A percentile compares a stretch with the other conserved stretches of the same genome.
These are phyloP conservation scores for Cheilosia vernalis DNA, from an alignment of 2,888 invertebrate genomes.

Conservation along the genomic window DNA sequence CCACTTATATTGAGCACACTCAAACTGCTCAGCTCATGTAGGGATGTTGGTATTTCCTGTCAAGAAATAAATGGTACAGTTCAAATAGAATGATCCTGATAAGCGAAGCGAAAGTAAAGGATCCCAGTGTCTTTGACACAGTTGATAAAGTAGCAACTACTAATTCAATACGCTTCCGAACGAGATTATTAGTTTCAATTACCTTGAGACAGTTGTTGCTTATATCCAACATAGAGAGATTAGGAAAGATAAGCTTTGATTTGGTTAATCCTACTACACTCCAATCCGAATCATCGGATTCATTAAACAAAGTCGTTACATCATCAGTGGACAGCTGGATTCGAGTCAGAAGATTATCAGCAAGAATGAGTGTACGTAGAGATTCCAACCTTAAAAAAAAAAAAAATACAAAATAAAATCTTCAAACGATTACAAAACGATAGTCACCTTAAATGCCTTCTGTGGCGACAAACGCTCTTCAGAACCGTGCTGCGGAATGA, in stretches of 20 bases:
- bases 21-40: slow-evolving; percentile 93
- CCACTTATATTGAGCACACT: slow-evolving; percentile 96
- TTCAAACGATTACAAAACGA: not conserved
- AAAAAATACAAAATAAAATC: not conserved
- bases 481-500: slow-evolving; percentile 89
- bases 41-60: slow-evolving; percentile 90
- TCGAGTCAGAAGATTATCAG: slow-evolving; percentile 92
- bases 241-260: slow-evolving; percentile 93
- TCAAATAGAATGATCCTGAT: too few species aligned
- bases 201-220: slow-evolving; percentile 91
- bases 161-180: too few species aligned
- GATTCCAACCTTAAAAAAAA: slow-evolving; percentile 79
- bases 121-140: too few species aligned
- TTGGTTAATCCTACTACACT: slow-evolving; percentile 85
- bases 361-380: slow-evolving; percentile 86
- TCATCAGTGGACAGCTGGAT: slow-evolving; percentile 93
- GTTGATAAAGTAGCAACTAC: too few species aligned
- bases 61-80: slow-evolving; percentile 76
- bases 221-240: slow-evolving; percentile 96
- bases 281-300: slow-evolving; percentile 87
- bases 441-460: slow-evolving; percentile 91
- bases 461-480: slow-evolving; percentile 92
- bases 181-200: not conserved
- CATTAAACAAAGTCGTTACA: slow-evolving; percentile 86
- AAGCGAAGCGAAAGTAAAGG: too few species aligned